Conservation (phyloP, 2,113 vertebrate species). For the Alaudala cheleensis region DNA sequence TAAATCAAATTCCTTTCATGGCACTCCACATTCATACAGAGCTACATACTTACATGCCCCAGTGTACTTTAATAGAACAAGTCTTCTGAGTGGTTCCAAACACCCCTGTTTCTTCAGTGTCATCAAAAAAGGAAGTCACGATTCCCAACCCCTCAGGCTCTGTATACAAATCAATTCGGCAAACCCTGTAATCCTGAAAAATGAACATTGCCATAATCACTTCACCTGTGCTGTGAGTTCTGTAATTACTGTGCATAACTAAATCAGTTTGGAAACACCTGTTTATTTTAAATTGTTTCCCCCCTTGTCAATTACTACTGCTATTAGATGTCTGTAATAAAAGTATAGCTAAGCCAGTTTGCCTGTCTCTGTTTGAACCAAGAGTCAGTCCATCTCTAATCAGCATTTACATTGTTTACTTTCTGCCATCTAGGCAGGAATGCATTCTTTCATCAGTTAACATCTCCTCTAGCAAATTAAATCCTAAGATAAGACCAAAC, state of each 20-base stretch:
- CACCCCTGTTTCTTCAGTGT: constrained; percentile 82
- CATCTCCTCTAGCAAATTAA: constrained; percentile 4
- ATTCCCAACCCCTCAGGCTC: constrained; percentile 88
- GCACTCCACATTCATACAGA: neutral
- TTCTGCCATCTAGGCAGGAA: constrained; percentile 3
- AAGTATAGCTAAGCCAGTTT: neutral
- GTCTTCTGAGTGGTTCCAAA: constrained; percentile 85
- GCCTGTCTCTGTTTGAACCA: neutral
- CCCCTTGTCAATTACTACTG: constrained; percentile 11
- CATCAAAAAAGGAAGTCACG: constrained; percentile 83
- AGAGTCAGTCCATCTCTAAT: neutral
- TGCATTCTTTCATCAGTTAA: neutral
- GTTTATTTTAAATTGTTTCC: neutral
- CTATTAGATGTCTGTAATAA: neutral
- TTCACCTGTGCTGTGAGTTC: neutral
- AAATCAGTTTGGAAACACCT: constrained; percentile 8
- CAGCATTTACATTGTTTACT: neutral
- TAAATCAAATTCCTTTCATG: constrained; percentile 19
- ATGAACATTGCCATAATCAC: neutral
- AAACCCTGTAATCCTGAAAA: constrained; percentile 89
- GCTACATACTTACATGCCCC: constrained; percentile 87
- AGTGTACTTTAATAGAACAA: constrained; percentile 90
- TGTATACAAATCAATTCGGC: constrained; percentile 88
- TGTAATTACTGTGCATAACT: constrained; percentile 6
- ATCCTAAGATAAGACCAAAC: neutral